phyloP scores from a whole-genome alignment of 1,140 invertebrate genomes.

The Drosophila insularis region DNA sequence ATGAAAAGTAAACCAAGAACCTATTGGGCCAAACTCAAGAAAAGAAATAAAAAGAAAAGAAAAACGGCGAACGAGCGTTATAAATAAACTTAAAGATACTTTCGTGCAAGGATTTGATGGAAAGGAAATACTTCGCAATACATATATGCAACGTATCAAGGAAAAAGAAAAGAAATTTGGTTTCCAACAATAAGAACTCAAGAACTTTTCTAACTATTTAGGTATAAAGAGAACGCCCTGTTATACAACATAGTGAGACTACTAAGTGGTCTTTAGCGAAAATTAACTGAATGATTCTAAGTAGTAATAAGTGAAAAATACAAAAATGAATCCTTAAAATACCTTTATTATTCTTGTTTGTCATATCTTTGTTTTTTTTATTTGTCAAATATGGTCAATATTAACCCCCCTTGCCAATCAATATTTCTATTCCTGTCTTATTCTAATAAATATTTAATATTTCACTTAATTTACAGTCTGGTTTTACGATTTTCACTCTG shows the following conservation, averaged over 20 bases:
- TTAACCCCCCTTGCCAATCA: too few species aligned
- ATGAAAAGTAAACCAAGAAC: slow-evolving; percentile 52
- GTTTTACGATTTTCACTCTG: slow-evolving; percentile 7
- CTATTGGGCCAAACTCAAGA: slow-evolving; percentile 44
- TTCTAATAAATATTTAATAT: slow-evolving; percentile 50
- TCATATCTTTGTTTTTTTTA: not conserved
- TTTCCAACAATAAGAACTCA: too few species aligned
- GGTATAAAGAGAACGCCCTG: too few species aligned
- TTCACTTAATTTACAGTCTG: slow-evolving; percentile 46
- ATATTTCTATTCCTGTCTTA: not conserved
- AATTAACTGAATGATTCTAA: too few species aligned
- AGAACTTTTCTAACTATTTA: too few species aligned
- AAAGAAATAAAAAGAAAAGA: slow-evolving; percentile 15
- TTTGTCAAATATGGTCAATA: not conserved
- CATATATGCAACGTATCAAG: too few species aligned
- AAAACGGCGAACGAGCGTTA: not conserved
- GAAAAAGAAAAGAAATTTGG: too few species aligned
- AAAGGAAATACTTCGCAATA: too few species aligned
- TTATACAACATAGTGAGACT: too few species aligned
- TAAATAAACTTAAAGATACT: slow-evolving; percentile 52
- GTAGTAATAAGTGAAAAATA: too few species aligned
- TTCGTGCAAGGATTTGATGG: slow-evolving; percentile 41
- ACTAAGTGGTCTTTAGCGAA: too few species aligned
- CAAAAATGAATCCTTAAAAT: too few species aligned
- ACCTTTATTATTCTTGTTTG: not conserved